Base-by-base conservation (phyloP, 2,113 vertebrate genomes). In the Tragelaphus strepsiceros region DNA sequence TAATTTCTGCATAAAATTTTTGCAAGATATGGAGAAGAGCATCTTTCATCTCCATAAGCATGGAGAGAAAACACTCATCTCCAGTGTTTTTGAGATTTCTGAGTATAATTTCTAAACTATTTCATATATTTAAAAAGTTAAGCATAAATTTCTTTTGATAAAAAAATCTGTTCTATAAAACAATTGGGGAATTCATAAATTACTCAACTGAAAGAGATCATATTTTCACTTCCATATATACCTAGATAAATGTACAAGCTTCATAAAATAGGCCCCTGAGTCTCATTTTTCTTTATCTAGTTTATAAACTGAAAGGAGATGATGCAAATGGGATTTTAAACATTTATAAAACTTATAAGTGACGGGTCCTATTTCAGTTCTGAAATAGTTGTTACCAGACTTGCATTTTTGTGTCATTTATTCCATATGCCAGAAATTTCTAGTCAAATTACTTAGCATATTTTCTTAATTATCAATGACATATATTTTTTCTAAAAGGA, bases 301-400 rank as follows among this genome's bases (percentile, higher is more conserved):
- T 91, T 97, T 91, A 94, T 94, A 97, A 94, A 92, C 91, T 80
- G 95, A 88, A 94, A 89, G n/a, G 46, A 74, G 53, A 89, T 74
- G 51, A 85, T 84, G 10, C 83, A 92, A 95, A 86, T 94, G 67
- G 53, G 21, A 56, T 81, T 96, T 89, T 89, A 85, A 96, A 85
- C 35, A 94, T 81, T 86, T 95, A 93, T 85, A 71, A 94, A 88
- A 94, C 46, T 80, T 94, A 1, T 4, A 91, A 78, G n/a, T 81
- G 43, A 94, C 49, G 10, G 12, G 54, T 54, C 39, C 61, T 88
- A 77, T 51, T 88, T 96, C 11, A 81, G 35, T 81, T 85, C 24
- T 81, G 16, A n/a, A 88, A 92, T 14, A 74, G 3, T 80, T 74
- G 15, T 67, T 94, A 30, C 13, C 93, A 85, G 54, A 94, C 30